Evolutionary conservation across 1,140 invertebrate genomes (phyloP).

Genomic region (Bombyx mori): ASM3026992v2 NC_085114.1:11388501-11389000

Average conservation of each 20-base stretch:
- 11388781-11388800: not conserved
- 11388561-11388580: slow-evolving; percentile 1
- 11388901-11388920: slow-evolving; percentile 8
- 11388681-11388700: slow-evolving; percentile 55
- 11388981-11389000: slow-evolving; percentile 33
- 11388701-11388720: slow-evolving; percentile 40
- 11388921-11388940: slow-evolving; percentile 33
- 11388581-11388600: slow-evolving; percentile 26
- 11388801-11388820: not conserved
- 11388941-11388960: slow-evolving; percentile 45
- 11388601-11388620: slow-evolving; percentile 23
- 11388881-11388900: not conserved
- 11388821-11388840: not conserved
- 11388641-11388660: slow-evolving; percentile 14
- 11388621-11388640: not conserved
- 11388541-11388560: too few relatives aligned
- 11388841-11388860: not conserved
- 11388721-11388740: slow-evolving; percentile 37
- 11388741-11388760: slow-evolving; percentile 12
- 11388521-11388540: too few relatives aligned
- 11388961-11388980: slow-evolving; percentile 28
- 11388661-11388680: slow-evolving; percentile 61
- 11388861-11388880: not conserved
- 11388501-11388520: too few relatives aligned
- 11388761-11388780: slow-evolving; percentile 12